Base-by-base conservation (phyloP, 2,888 invertebrate genomes). In the Schizaphis graminum region DNA sequence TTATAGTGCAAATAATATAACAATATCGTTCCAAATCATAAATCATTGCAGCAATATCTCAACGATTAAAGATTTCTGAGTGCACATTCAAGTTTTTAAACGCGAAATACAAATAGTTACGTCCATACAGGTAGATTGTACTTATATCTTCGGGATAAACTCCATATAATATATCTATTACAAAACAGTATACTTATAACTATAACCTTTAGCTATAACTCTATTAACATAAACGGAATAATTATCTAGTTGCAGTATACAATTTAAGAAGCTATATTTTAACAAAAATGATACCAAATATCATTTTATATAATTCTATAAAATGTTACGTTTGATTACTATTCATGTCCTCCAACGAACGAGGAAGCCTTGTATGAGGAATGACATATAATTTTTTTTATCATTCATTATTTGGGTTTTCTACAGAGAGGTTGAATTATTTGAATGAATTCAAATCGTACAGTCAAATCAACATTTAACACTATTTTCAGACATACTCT, bases 1-100 rank as follows among this genome's bases (percentile, higher is more conserved):
- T 90, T 85, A 89, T 93, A 5, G 57, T 56, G 16, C 16, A 84
- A 89, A 89, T 26, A 89, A 49, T 57, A 41, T 47, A 88, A 49
- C 49, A 53, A 41, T 24, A 92, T 41, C 67, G 11, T 53, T 47
- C n/a, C 10, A n/a, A 16, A 57, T 93, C 77, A 57, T 89, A 89
- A 89, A 93, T 89, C 89, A 89, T 56, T 1, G 47, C 24, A 61
- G 57, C 28, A 91, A 61, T n/a, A 47, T 85, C 44, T 86, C 24
- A 35, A 57, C 56, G 57, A 24, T 91, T 85, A 56, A 53, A 53
- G 53, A 28, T 56, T 11, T 77, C 77, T 77, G 77, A 77, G 77
- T 7, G 21, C 35, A 77, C 77, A 21, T 77, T 35, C 77, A 21
- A 35, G 77, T 77, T 77, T 77, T 77, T 41, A 35, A 77, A 77